phyloP scores from a whole-genome alignment of 2,797 vertebrate genomes.

The Melanotaenia maccullochi region DNA sequence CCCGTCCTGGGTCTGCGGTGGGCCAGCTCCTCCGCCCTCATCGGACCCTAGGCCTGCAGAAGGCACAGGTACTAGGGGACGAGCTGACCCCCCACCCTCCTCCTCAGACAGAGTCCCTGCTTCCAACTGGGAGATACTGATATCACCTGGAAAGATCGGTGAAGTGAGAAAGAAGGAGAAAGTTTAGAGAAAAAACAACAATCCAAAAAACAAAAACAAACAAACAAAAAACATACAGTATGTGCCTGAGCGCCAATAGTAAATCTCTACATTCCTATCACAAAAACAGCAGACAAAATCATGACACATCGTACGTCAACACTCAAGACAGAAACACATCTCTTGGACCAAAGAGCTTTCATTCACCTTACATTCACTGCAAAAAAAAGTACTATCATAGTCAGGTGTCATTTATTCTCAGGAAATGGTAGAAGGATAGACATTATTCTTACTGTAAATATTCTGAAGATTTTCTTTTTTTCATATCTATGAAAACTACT shows the following conservation, averaged over 20 bases:
- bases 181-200: not conserved
- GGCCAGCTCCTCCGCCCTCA: slow-evolving; percentile 67
- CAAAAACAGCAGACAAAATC: not conserved
- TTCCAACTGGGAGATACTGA: slow-evolving; percentile 76
- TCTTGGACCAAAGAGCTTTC: slow-evolving; percentile 8
- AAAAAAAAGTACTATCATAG: slow-evolving; percentile 7
- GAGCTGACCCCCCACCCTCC: slow-evolving; percentile 67
- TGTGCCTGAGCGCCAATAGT: not conserved
- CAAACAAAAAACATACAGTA: not conserved
- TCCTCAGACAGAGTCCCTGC: slow-evolving; percentile 75
- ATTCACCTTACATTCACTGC: slow-evolving; percentile 32
- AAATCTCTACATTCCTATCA: not conserved
- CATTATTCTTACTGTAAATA: slow-evolving; percentile 8
- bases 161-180: slow-evolving; percentile 2
- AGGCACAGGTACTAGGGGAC: slow-evolving; percentile 73
- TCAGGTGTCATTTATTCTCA: slow-evolving; percentile 1
- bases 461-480: slow-evolving; percentile 1
- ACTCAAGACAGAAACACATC: slow-evolving; percentile 9
- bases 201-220: not conserved
- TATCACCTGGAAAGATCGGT: slow-evolving; percentile 67
- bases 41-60: slow-evolving; percentile 60
- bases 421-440: not conserved
- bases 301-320: slow-evolving; percentile 2
- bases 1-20: slow-evolving; percentile 64
- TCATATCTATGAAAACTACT: slow-evolving; percentile 6